Conservation (phyloP, 2,797 vertebrate species). For the Siniperca scherzeri region DNA sequence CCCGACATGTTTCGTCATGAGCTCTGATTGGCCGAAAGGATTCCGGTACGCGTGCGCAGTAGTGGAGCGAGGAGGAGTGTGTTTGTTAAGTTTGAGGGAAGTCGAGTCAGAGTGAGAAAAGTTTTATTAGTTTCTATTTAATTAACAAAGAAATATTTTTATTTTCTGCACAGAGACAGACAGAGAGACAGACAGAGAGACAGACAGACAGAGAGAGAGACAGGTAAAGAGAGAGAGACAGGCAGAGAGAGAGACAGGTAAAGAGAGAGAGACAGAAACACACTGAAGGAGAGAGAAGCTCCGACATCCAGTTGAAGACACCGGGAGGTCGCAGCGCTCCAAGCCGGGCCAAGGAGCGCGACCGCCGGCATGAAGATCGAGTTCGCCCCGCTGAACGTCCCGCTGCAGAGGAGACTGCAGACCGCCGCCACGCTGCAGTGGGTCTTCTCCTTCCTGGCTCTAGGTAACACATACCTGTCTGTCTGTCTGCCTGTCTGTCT, state of each 20-base stretch:
- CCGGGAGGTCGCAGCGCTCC: slow-evolving; percentile 8
- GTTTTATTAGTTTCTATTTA: neutral
- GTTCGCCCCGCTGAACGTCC: slow-evolving; percentile 85
- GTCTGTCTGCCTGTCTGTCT: neutral
- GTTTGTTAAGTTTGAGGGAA: slow-evolving; percentile 38
- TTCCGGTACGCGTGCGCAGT: slow-evolving; percentile 49
- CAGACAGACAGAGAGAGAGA: neutral
- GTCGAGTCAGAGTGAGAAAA: neutral
- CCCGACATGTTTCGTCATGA: neutral
- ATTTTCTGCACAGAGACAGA: no score
- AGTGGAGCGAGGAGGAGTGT: neutral
- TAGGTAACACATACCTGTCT: slow-evolving; percentile 67
- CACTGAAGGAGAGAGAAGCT: neutral
- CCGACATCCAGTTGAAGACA: neutral
- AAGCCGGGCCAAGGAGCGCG: slow-evolving; percentile 6
- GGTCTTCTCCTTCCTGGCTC: slow-evolving; percentile 84
- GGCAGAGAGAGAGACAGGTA: neutral
- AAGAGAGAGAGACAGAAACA: neutral
- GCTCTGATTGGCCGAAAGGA: slow-evolving; percentile 60
- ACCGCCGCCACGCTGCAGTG: slow-evolving; percentile 85
- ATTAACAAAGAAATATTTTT: neutral
- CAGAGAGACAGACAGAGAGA: neutral
- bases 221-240: neutral
- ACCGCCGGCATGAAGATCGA: slow-evolving; percentile 77
- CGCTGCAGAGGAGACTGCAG: slow-evolving; percentile 76